Evolutionary conservation across 2,888 invertebrate genomes (phyloP), one percentile per base, ranked within the genome.

Genomic region (Bruchidius siliquastri): DNA sequence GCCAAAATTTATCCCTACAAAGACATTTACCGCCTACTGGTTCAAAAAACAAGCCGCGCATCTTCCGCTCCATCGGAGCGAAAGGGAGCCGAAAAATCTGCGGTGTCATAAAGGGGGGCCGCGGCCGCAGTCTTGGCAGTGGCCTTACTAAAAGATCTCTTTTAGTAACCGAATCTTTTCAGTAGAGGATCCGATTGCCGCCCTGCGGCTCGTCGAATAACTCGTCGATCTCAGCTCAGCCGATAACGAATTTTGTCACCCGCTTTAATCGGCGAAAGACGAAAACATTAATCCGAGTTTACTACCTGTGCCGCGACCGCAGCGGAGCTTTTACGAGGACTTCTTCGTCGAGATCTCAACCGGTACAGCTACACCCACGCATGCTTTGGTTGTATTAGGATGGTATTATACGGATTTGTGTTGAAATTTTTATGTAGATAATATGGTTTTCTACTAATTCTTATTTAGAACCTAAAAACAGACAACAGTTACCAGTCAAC

Each of bases 181-280:
- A 68, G 71, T 74, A 73, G 75, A 75, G 77, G 77, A 77, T 80
- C 79, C 77, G 77, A 80, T 80, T 77, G 26, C 26, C 26, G 26
- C 26, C 76, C 79, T 73, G 67, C 79, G 76, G 78, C 78, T 79
- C 77, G 73, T 75, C 77, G 78, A 79, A 77, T 77, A 78, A 76
- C 72, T 75, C 72, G 71, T 49, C 74, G 71, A 72, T 70, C 71
- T 71, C 72, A 71, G 69, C 74, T 69, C 68, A 72, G 75, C 66
- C 72, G 77, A 75, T 77, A 76, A 78, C 75, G 70, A 76, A 79
- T 75, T 77, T 77, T 79, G 79, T 78, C 77, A 75, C 75, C 74
- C 75, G 76, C 73, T 75, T 75, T 78, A 74, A 77, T 21, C 68
- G 49, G 32, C 74, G 76, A 76, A 75, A 73, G 69, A 75, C 72